These are phyloP conservation scores for Sclerodermus sp. DNA, from an alignment of 2,888 invertebrate species.

Conservation along the genomic window DNA sequence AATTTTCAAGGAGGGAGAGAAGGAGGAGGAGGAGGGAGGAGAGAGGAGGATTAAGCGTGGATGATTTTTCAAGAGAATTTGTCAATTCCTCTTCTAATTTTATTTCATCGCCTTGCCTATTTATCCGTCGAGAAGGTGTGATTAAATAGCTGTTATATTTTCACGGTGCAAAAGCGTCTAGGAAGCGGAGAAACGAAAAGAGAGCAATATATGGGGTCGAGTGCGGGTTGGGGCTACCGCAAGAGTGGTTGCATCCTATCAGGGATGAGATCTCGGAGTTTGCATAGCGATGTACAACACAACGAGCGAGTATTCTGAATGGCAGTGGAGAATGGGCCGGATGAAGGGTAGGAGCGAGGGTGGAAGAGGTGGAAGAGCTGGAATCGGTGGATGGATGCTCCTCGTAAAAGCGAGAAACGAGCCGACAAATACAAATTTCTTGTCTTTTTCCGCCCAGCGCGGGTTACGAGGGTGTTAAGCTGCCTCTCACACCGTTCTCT, in stretches of 20 bases:
- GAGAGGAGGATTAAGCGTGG: neutral
- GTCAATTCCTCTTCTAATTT: no score
- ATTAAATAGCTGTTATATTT: no score
- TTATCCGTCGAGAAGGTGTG: no score
- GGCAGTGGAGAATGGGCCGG: no score
- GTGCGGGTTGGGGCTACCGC: slow-evolving; percentile 2
- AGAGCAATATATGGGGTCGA: slow-evolving; percentile 3
- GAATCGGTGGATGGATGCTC: neutral
- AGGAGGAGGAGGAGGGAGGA: neutral
- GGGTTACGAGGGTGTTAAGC: slow-evolving; percentile 41
- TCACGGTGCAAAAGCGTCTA: slow-evolving; percentile 7
- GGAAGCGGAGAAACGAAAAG: slow-evolving; percentile 7
- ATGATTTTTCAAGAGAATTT: no score
- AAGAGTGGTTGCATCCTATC: slow-evolving; percentile 16
- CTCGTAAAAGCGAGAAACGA: neutral
- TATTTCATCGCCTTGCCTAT: no score
- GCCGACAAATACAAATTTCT: slow-evolving; percentile 48
- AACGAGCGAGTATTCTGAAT: neutral
- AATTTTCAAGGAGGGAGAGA: neutral
- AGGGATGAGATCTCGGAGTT: slow-evolving; percentile 26
- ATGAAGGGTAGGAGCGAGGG: no score
- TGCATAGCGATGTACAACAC: slow-evolving; percentile 24
- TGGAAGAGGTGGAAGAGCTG: no score
- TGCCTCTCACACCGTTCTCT: slow-evolving; percentile 20
- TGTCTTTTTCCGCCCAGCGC: slow-evolving; percentile 30